phyloP scores from a whole-genome alignment of 1,140 invertebrate species.

The Choristoneura fumiferana region DNA sequence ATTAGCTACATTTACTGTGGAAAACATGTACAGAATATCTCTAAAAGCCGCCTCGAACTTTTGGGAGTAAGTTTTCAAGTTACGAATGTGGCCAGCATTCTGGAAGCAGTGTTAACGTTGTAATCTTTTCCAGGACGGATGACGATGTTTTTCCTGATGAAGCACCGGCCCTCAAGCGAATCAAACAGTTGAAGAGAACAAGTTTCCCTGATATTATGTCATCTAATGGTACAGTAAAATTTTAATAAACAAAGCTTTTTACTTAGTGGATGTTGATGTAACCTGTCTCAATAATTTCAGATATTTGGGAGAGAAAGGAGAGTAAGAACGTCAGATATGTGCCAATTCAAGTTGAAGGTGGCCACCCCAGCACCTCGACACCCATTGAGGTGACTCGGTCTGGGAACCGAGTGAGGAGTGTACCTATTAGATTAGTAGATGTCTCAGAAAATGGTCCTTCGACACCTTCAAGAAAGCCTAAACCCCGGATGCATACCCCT shows the following conservation, averaged over 20 bases:
- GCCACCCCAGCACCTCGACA: conserved; percentile 62
- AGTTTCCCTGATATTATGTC: conserved; percentile 52
- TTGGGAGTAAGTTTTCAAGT: conserved; percentile 51
- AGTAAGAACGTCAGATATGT: conserved; percentile 58
- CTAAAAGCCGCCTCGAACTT: conserved; percentile 56
- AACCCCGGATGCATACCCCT: conserved; percentile 49
- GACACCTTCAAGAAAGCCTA: conserved; percentile 46
- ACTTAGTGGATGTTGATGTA: not conserved
- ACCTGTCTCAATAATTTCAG: conserved; percentile 37
- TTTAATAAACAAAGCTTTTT: not conserved
- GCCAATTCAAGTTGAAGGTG: conserved; percentile 58
- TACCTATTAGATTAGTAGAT: conserved; percentile 52
- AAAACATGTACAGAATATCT: conserved; percentile 58
- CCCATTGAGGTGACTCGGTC: conserved; percentile 45
- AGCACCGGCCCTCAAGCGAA: conserved; percentile 53
- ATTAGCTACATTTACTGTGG: conserved; percentile 24
- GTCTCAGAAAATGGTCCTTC: conserved; percentile 43
- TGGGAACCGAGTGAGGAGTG: conserved; percentile 31
- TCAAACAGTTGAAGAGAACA: conserved; percentile 51
- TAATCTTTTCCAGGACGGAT: conserved; percentile 49
- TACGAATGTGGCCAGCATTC: not conserved
- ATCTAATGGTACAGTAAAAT: conserved; percentile 40
- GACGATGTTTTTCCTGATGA: conserved; percentile 61
- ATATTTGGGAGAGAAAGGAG: conserved; percentile 46
- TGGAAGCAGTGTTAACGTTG: conserved; percentile 5